Base-by-base conservation (phyloP, 2,888 invertebrate genomes). In the Polymixis flavicincta region DNA sequence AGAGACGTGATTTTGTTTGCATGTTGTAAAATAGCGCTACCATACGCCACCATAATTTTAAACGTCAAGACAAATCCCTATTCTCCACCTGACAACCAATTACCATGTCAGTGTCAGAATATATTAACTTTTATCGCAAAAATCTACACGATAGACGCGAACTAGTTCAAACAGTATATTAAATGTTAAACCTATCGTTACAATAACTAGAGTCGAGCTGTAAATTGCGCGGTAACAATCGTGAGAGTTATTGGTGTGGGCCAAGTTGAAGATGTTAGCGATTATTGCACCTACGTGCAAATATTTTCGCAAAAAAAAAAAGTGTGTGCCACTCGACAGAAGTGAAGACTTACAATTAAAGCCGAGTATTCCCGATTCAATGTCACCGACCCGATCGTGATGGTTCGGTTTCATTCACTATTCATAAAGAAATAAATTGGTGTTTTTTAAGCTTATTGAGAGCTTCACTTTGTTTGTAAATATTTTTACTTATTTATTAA, bases 161-260 rank as follows among this genome's bases (percentile, higher is more conserved):
- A 85, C 67, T 65, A 75, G 83, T 78, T 86, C 70, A 75, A 85
- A 83, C 72, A 75, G 69, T 75, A 83, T 71, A 66, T 50, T 85
- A 66, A 63, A 82, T 74, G 73, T 80, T 82, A 76, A 70, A 85
- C 76, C 69, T 67, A 76, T 81, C 57, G 76, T 73, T 82, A 85
- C 70, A 72, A 75, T 85, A 85, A 85, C 82, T 80, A 74, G 84
- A 65, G 59, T 70, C n/a, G 69, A 61, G 82, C 82, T 75, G 82
- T 82, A 72, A 81, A 72, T 85, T 86, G 86, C 83, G 74, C 73
- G 79, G 86, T 85, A 87, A 89, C 88, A 87, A 90, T 89, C 88
- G 84, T 86, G 84, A 85, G 80, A 84, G 22, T 83, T 88, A 86
- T 83, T 74, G 71, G 72, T 75, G 45, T 68, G 89, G 84, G 37